These are phyloP conservation scores for Macrotrachela quadricornifera DNA, from an alignment of 1,140 invertebrate species.

Conservation along the genomic window DNA sequence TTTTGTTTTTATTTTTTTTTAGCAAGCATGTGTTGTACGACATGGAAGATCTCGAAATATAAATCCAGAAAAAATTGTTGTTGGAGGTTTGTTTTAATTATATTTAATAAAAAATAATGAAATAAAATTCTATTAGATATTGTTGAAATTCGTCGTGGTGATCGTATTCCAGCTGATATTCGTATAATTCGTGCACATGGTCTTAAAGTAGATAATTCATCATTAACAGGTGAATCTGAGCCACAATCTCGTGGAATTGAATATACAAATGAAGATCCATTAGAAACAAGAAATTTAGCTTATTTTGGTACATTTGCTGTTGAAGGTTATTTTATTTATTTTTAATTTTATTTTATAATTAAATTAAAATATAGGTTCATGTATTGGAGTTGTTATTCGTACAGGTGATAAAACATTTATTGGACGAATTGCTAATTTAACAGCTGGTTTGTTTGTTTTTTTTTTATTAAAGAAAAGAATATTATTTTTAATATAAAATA, in stretches of 20 bases:
- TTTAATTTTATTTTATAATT: no score
- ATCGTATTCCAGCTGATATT: constrained; percentile 39
- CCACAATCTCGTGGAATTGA: constrained; percentile 69
- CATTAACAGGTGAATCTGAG: constrained; percentile 81
- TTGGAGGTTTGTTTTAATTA: constrained; percentile 78
- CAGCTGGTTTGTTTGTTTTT: constrained; percentile 18
- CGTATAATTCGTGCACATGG: constrained; percentile 44
- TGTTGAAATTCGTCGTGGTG: not conserved
- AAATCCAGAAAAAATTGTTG: constrained; percentile 63
- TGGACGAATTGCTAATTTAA: constrained; percentile 35
- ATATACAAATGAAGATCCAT: constrained; percentile 77
- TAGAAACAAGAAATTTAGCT: constrained; percentile 85
- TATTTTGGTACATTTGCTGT: constrained; percentile 94
- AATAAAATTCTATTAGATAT: constrained; percentile 25
- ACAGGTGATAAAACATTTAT: constrained; percentile 34
- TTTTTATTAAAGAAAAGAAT: constrained; percentile 22
- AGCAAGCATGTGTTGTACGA: constrained; percentile 68
- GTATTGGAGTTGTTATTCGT: constrained; percentile 38
- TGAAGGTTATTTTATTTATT: constrained; percentile 37
- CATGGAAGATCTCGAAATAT: constrained; percentile 71
- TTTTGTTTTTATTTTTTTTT: not conserved
- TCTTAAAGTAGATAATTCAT: constrained; percentile 37
- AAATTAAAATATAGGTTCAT: constrained; percentile 38
- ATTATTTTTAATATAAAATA: constrained; percentile 33
- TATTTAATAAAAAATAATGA: constrained; percentile 52